Base-by-base conservation (phyloP, 1,140 invertebrate species). In the Phymastichus coffea region DNA sequence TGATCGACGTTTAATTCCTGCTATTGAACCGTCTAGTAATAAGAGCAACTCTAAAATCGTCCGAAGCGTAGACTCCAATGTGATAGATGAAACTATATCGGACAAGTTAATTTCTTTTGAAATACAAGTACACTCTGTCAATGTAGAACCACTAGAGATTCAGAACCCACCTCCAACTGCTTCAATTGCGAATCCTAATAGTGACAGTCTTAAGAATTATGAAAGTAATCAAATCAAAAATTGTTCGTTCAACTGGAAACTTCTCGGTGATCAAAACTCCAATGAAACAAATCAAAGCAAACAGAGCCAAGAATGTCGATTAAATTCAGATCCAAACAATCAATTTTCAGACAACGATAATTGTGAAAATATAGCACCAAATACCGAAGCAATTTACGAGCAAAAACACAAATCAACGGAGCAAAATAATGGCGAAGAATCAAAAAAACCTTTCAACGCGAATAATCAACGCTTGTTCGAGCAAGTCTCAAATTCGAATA, bases 221-320 rank as follows among this genome's bases (percentile, higher is more conserved):
- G 22, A 35, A 19, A 53, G 38, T 38, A 41, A 59, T 40, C 22
- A 43, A 51, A 23, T 33, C 43, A 17, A 51, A 51, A 58, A 35
- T 65, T 65, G 59, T 46, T 30, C 61, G 14, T 54, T 15, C 47
- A 66, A 6, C 52, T 63, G 53, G 57, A 44, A 48, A 3, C 25
- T 60, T 23, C 17, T 71, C 6, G 71, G 75, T 20, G 66, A 68
- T 41, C 67, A 70, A 20, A 72, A 67, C 28, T 14, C 62, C 6
- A 66, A 63, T 28, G 65, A 63, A 23, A 65, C 55, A 17, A 75
- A 73, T 57, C 49, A 70, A 49, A 77, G 72, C 52, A 63, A 74
- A 47, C 37, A 53, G 25, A 23, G 41, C 22, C 41, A 71, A 57
- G 59, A n/a, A n/a, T n/a, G n/a, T n/a, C 37, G 58, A 66, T 12